A percentile compares a stretch with the other conserved stretches of the same genome.
Conservation (phyloP, 2,113 vertebrate species). For the Poeciliopsis prolifica region DNA sequence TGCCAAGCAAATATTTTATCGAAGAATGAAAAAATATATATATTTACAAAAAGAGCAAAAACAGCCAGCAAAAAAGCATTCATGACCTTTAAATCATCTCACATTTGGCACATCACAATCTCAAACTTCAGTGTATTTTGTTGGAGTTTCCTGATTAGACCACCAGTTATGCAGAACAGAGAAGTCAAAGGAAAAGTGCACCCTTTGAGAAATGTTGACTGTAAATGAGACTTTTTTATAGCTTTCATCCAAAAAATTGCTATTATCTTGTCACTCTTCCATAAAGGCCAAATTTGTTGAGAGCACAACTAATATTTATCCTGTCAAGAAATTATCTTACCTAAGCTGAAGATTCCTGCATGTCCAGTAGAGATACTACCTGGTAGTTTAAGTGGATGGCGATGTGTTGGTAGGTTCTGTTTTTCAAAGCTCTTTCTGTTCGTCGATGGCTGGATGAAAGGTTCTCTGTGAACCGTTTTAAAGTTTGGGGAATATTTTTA, state of each 20-base stretch:
- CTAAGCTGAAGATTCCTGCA: neutral
- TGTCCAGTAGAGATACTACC: neutral
- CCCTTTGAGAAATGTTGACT: neutral
- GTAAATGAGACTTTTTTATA: neutral
- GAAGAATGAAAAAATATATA: constrained; percentile 25
- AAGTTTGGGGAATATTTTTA: neutral
- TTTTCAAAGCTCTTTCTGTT: no score
- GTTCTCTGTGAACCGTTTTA: neutral
- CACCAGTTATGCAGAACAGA: no score
- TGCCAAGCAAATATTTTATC: constrained; percentile 54
- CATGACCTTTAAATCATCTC: neutral
- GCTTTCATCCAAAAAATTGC: no score
- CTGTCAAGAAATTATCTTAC: no score
- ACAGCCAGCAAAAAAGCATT: neutral
- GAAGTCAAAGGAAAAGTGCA: no score
- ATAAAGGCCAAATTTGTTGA: no score
- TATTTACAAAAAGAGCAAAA: neutral
- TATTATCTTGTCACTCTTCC: no score
- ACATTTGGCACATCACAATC: neutral
- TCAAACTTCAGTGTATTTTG: neutral
- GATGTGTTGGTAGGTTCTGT: no score
- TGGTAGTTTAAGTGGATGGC: no score
- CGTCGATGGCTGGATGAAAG: neutral
- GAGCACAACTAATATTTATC: no score
- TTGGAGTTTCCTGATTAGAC: neutral